Evolutionary conservation across 2,113 vertebrate species (phyloP).

Genomic region (Microcebus lehilahytsara): DNA sequence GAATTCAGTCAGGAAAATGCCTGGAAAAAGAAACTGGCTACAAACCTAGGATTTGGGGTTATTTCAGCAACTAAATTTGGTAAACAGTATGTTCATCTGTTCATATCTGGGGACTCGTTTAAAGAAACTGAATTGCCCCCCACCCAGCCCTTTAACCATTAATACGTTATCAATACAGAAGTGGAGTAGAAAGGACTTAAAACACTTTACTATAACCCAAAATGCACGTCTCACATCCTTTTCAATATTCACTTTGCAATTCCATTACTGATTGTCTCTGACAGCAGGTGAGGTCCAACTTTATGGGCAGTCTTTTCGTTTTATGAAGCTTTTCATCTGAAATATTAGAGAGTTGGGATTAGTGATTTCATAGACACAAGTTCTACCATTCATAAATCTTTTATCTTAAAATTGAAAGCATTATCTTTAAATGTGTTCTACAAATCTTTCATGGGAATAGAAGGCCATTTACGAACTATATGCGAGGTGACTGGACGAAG

Average conservation of each 20-base stretch:
- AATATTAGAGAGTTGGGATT: constrained; percentile 67
- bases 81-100: not conserved
- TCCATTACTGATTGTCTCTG: constrained; percentile 35
- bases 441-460: constrained; percentile 64
- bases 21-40: not conserved
- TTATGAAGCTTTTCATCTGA: constrained; percentile 60
- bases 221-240: not conserved
- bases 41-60: not conserved
- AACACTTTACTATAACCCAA: not conserved
- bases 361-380: constrained; percentile 60
- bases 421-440: constrained; percentile 63
- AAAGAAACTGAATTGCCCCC: not conserved
- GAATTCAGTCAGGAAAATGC: constrained; percentile 10
- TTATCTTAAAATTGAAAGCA: constrained; percentile 72
- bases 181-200: not conserved
- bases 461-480: constrained; percentile 59
- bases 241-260: constrained; percentile 44
- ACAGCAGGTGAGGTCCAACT: constrained; percentile 45
- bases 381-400: constrained; percentile 67
- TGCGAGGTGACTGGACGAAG: constrained; percentile 29
- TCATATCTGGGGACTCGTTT: not conserved
- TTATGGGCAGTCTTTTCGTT: constrained; percentile 64
- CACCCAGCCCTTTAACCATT: not conserved
- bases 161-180: not conserved
- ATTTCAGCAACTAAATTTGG: constrained; percentile 4